Evolutionary conservation across 2,113 vertebrate genomes (phyloP).

Genomic region (Pipa parva): DNA sequence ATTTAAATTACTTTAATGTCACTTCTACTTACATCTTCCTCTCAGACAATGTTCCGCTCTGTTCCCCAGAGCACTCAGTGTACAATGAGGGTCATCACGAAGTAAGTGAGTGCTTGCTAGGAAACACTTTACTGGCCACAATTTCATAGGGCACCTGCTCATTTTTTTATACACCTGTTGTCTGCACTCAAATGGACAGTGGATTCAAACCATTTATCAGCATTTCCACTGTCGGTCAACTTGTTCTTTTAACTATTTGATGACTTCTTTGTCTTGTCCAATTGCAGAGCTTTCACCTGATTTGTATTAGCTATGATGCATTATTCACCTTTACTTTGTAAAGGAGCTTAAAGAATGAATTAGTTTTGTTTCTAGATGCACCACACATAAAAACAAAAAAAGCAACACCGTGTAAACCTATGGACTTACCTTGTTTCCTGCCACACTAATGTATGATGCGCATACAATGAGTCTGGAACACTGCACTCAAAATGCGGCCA

Average conservation of each 20-base stretch:
- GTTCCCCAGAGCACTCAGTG: constrained; percentile 5
- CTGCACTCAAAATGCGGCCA: too few species aligned
- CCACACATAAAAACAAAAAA: too few species aligned
- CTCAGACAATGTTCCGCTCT: background rate
- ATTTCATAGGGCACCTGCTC: background rate
- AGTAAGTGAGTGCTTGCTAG: background rate
- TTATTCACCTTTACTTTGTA: background rate
- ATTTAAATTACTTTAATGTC: constrained; percentile 14
- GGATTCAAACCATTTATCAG: constrained; percentile 2
- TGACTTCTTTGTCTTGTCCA: background rate
- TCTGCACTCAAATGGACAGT: constrained; percentile 1
- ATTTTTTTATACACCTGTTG: background rate
- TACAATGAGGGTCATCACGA: background rate
- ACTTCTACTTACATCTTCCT: constrained; percentile 13
- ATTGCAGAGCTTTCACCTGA: background rate
- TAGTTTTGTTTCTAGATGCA: too few species aligned
- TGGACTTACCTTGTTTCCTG: too few species aligned
- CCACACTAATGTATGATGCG: too few species aligned
- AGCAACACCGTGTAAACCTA: too few species aligned
- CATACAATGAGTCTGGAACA: too few species aligned
- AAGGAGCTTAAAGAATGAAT: too few species aligned
- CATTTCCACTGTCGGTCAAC: background rate
- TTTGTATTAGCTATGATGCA: too few species aligned
- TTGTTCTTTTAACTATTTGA: constrained; percentile 5
- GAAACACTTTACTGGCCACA: background rate